Evolutionary conservation across 2,797 vertebrate species (phyloP).

Genomic region (Paratrypauchen microcephalus): DNA sequence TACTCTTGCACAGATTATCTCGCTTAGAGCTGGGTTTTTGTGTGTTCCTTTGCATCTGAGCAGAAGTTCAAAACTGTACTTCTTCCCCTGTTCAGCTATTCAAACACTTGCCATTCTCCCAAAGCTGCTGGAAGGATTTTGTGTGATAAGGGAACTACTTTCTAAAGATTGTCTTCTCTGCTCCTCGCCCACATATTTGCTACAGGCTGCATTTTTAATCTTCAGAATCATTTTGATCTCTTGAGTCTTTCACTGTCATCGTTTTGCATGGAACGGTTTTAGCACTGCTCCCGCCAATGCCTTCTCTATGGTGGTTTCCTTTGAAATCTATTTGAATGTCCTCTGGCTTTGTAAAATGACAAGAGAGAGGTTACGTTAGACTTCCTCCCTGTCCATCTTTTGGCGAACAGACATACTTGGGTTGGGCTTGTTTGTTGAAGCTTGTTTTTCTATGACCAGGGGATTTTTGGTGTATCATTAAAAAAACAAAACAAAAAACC

Average conservation of each 20-base stretch:
- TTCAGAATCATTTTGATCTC: constrained; percentile 58
- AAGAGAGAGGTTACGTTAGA: constrained; percentile 23
- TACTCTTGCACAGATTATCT: constrained; percentile 60
- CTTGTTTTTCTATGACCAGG: neutral
- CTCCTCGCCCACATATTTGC: constrained; percentile 39
- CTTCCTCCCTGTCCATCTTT: constrained; percentile 2
- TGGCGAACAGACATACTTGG: neutral
- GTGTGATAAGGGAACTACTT: constrained; percentile 56
- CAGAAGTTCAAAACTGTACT: constrained; percentile 16
- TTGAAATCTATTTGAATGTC: neutral
- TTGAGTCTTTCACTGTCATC: constrained; percentile 52
- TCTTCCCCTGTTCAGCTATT: constrained; percentile 46
- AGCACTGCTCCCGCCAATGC: constrained; percentile 6
- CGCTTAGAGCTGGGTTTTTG: constrained; percentile 30
- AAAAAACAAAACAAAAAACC: neutral
- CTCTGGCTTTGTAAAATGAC: constrained; percentile 9
- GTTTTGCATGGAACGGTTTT: constrained; percentile 39
- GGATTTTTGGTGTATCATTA: neutral
- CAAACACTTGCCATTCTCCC: constrained; percentile 35
- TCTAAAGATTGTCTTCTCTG: constrained; percentile 27
- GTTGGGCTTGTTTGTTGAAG: neutral
- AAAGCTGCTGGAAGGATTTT: constrained; percentile 51
- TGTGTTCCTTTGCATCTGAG: constrained; percentile 17
- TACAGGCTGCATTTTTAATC: constrained; percentile 61
- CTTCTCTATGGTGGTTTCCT: constrained; percentile 2